phyloP scores from a whole-genome alignment of 2,797 vertebrate genomes.

The Peromyscus attwateri region DNA sequence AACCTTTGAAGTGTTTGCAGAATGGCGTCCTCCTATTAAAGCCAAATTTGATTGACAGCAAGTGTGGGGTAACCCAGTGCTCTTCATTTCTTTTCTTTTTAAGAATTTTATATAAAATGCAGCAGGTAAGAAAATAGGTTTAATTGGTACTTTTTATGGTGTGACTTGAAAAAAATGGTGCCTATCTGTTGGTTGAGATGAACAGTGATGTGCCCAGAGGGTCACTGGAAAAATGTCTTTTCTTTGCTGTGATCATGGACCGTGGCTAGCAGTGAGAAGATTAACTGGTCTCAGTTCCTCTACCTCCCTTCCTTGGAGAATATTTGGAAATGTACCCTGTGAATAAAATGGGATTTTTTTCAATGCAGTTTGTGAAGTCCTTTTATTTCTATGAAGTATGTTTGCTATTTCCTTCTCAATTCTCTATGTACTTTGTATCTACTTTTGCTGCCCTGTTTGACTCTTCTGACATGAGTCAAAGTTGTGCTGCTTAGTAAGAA shows the following conservation, averaged over 20 bases:
- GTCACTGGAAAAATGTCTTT: slow-evolving; percentile 76
- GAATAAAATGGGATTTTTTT: slow-evolving; percentile 80
- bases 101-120: slow-evolving; percentile 50
- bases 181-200: slow-evolving; percentile 55
- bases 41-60: neutral
- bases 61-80: neutral
- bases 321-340: slow-evolving; percentile 75
- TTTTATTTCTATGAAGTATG: slow-evolving; percentile 52
- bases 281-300: slow-evolving; percentile 77
- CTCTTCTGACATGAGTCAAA: neutral
- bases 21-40: slow-evolving; percentile 35
- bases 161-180: slow-evolving; percentile 58
- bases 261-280: slow-evolving; percentile 68
- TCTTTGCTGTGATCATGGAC: slow-evolving; percentile 73
- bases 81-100: slow-evolving; percentile 11
- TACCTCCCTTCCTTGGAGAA: slow-evolving; percentile 82
- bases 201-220: slow-evolving; percentile 57
- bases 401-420: neutral
- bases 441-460: neutral
- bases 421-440: neutral
- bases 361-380: slow-evolving; percentile 57
- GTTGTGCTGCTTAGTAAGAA: neutral
- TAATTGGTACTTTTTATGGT: slow-evolving; percentile 67
- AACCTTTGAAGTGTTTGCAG: slow-evolving; percentile 37
- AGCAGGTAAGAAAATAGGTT: slow-evolving; percentile 57